Conservation (phyloP, 2,113 vertebrate genomes). For the Nothoprocta perdicaria region DNA sequence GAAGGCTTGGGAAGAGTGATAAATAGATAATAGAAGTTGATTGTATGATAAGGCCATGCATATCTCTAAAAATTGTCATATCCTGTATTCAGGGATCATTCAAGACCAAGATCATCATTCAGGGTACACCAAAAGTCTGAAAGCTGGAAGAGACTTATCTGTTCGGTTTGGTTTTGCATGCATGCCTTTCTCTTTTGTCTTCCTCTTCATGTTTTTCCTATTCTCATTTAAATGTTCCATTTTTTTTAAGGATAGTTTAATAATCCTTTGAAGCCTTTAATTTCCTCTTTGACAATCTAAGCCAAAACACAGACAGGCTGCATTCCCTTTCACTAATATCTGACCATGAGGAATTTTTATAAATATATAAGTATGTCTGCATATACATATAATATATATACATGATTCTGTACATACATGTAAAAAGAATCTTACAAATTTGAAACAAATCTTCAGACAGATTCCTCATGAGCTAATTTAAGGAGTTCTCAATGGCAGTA, state of each 20-base stretch:
- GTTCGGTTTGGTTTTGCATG: neutral
- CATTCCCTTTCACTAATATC: neutral
- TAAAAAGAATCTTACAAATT: neutral
- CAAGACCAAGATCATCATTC: neutral
- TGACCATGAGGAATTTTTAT: neutral
- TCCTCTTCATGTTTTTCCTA: constrained; percentile 22
- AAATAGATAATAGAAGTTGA: neutral
- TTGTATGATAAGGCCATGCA: neutral
- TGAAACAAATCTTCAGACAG: constrained; percentile 13
- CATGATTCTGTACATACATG: too few species aligned
- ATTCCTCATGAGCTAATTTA: constrained; percentile 4
- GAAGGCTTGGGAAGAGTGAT: neutral
- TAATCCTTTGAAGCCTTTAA: constrained; percentile 43
- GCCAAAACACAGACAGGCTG: constrained; percentile 19
- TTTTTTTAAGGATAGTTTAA: constrained; percentile 23
- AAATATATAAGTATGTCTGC: fast-evolving
- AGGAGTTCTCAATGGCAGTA: neutral
- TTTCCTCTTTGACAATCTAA: constrained; percentile 50
- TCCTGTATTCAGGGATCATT: neutral
- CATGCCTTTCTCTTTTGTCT: constrained; percentile 17
- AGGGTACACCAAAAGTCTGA: neutral
- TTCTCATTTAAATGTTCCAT: neutral
- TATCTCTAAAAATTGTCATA: neutral
- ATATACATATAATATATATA: too few species aligned
- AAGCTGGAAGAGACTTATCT: neutral